phyloP scores from a whole-genome alignment of 2,113 vertebrate genomes.

The Turdus rufiventris region DNA sequence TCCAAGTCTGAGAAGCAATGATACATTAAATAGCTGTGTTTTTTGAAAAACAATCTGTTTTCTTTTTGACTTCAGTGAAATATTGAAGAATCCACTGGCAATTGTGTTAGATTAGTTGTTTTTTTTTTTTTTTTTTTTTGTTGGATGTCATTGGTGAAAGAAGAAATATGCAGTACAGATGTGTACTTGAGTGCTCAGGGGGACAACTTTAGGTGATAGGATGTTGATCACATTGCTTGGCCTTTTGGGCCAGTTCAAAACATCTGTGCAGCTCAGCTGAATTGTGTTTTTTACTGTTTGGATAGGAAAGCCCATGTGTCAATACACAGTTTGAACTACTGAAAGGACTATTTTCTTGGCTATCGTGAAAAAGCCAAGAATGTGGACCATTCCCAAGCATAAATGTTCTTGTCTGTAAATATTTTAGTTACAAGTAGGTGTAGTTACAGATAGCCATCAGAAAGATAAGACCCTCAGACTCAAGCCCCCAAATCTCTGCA shows the following conservation, averaged over 20 bases:
- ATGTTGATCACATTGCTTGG: not conserved
- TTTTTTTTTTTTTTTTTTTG: not conserved
- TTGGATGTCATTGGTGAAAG: not conserved
- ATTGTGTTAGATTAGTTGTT: not conserved
- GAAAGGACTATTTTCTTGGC: not conserved
- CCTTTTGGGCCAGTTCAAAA: conserved; percentile 3
- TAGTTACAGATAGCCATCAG: not conserved
- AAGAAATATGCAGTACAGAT: not conserved
- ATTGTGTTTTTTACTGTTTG: not conserved
- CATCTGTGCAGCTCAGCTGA: not conserved
- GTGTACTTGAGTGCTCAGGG: not conserved
- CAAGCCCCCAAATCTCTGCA: not conserved
- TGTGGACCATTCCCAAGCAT: not conserved
- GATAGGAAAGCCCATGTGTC: not conserved
- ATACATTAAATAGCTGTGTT: not conserved
- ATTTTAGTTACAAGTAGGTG: not conserved
- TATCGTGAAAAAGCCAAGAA: not conserved
- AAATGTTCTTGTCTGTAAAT: not conserved
- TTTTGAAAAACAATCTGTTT: not conserved
- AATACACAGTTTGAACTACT: not conserved
- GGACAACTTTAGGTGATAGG: not conserved
- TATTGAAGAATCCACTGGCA: not conserved
- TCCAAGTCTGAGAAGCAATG: not conserved
- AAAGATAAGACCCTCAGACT: not conserved
- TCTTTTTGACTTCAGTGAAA: not conserved